phyloP scores from a whole-genome alignment of 2,113 vertebrate genomes.

The Alethe diademata region DNA sequence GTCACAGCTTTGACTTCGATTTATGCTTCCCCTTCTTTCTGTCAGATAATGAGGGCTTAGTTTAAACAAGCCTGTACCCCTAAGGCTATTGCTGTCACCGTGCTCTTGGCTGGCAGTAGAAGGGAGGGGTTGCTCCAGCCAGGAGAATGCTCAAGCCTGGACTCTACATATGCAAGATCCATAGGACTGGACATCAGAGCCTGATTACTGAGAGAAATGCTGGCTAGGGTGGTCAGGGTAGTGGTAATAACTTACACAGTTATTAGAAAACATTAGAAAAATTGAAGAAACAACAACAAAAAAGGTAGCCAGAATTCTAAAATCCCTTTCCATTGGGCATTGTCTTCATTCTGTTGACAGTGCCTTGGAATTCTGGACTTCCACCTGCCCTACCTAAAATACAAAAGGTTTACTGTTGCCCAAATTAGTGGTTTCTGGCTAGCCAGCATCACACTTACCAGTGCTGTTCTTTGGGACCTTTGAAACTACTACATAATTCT shows the following conservation, averaged over 20 bases:
- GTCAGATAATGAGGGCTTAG: conserved; percentile 41
- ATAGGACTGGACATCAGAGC: not conserved
- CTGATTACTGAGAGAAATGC: not conserved
- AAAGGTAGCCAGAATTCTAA: not conserved
- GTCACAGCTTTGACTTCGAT: conserved; percentile 1
- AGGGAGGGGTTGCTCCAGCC: not conserved
- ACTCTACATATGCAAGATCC: not conserved
- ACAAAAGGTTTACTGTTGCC: not conserved
- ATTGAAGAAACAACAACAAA: not conserved
- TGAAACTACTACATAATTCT: not conserved
- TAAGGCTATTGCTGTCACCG: conserved; percentile 5
- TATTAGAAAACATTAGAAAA: not conserved
- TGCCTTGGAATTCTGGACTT: not conserved
- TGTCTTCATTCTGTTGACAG: not conserved
- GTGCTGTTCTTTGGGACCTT: not conserved
- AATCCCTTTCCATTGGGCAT: not conserved
- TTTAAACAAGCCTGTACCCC: conserved; percentile 28
- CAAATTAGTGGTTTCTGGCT: not conserved
- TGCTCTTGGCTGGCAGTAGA: not conserved
- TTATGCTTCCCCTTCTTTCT: conserved; percentile 20
- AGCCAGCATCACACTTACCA: not conserved
- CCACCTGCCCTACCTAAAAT: not conserved
- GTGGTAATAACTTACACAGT: not conserved
- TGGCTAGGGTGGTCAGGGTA: not conserved
- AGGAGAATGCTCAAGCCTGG: not conserved